Percentiles rank a stretch among this genome's conserved stretches.
Conservation (phyloP, 2,888 invertebrate species). For the Troides helena region DNA sequence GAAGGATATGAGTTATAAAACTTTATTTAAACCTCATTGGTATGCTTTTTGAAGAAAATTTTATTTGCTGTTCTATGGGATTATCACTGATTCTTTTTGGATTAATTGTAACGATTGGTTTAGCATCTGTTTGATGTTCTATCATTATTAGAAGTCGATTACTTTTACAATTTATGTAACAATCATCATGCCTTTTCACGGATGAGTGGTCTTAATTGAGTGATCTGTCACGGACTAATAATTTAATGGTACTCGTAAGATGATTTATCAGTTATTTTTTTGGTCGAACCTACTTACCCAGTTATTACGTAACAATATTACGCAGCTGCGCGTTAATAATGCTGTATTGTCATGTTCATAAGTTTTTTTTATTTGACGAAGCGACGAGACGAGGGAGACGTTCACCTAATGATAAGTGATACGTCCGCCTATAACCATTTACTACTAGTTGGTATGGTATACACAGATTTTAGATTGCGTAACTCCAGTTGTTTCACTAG, state of each 20-base stretch:
- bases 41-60: no score
- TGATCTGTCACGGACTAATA: constrained; percentile 24
- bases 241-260: constrained; percentile 18
- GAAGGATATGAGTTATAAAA: no score
- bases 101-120: not conserved
- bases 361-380: no score
- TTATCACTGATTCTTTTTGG: not conserved
- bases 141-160: not conserved
- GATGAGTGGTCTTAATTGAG: constrained; percentile 14
- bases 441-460: no score
- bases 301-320: constrained; percentile 19
- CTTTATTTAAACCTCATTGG: no score
- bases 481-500: no score
- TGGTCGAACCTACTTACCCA: constrained; percentile 26
- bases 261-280: constrained; percentile 15
- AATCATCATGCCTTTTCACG: constrained; percentile 18
- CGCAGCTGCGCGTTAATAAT: constrained; percentile 2
- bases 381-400: no score
- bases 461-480: no score
- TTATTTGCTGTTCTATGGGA: no score
- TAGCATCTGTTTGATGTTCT: not conserved
- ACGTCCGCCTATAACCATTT: no score
- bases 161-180: constrained; percentile 16
- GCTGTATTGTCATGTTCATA: not conserved
- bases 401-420: no score